Evolutionary conservation across 2,113 vertebrate species (phyloP).

Genomic region (Crotalus horridus): DNA sequence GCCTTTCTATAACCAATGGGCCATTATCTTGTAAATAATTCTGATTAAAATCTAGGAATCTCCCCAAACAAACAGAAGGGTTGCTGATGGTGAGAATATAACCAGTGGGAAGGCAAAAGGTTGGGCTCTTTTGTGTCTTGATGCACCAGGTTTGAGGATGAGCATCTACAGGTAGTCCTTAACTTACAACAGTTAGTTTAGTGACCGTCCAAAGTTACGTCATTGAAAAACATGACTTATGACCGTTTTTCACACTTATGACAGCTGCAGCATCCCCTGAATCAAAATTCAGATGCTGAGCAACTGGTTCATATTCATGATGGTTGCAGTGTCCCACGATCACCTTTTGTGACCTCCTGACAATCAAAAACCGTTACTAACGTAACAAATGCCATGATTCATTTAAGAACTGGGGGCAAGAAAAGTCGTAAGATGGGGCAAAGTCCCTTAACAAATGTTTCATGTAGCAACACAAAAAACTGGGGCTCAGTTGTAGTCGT

Average conservation of each 20-base stretch:
- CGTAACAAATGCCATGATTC: neutral
- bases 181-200: neutral
- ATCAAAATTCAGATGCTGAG: neutral
- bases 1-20: slow-evolving; percentile 79
- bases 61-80: slow-evolving; percentile 67
- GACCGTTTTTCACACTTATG: neutral
- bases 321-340: too few species aligned
- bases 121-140: slow-evolving; percentile 30
- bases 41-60: slow-evolving; percentile 77
- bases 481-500: neutral
- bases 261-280: neutral
- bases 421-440: neutral
- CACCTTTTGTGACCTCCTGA: too few species aligned
- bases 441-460: neutral
- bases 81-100: slow-evolving; percentile 52
- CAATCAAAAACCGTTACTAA: neutral
- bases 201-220: neutral
- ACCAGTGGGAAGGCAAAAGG: slow-evolving; percentile 41
- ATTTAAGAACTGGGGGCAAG: neutral
- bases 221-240: neutral
- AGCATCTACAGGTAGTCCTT: neutral
- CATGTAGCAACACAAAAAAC: neutral
- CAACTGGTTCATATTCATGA: neutral
- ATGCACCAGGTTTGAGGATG: neutral
- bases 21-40: slow-evolving; percentile 85